Conservation (phyloP, 2,113 vertebrate genomes). For the Xenopus laevis region DNA sequence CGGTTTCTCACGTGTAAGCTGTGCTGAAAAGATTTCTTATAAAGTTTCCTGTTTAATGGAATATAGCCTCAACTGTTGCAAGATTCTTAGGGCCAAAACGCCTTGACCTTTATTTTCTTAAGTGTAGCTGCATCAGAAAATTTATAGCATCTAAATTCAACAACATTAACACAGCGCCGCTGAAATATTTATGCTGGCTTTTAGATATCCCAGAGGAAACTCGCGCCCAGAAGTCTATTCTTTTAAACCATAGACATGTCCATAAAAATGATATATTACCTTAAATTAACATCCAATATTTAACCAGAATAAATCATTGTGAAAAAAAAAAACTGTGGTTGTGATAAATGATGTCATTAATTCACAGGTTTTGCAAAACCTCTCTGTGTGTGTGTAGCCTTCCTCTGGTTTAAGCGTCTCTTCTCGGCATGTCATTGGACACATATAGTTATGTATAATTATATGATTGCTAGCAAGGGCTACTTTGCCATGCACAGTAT, state of each 20-base stretch:
- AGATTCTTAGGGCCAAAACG: constrained; percentile 7
- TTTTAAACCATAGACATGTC: constrained; percentile 54
- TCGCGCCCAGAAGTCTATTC: constrained; percentile 53
- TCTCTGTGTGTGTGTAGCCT: background rate
- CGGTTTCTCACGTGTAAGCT: constrained; percentile 5
- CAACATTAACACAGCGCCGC: constrained; percentile 57
- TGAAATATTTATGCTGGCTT: constrained; percentile 67
- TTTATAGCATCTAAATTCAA: constrained; percentile 60
- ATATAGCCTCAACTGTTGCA: constrained; percentile 18
- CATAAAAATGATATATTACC: constrained; percentile 59
- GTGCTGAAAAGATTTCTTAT: constrained; percentile 15
- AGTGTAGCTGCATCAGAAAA: constrained; percentile 44
- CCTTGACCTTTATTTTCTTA: constrained; percentile 22
- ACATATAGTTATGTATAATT: too few relatives aligned
- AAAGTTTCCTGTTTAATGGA: background rate
- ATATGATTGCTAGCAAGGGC: too few relatives aligned
- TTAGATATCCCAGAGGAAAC: constrained; percentile 64
- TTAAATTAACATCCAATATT: constrained; percentile 45
- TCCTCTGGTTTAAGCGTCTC: too few relatives aligned
- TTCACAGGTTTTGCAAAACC: constrained; percentile 3
- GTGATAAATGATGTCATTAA: constrained; percentile 12
- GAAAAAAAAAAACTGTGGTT: constrained; percentile 4
- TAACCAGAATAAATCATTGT: constrained; percentile 34
- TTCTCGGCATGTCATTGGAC: too few relatives aligned
- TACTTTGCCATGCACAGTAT: too few relatives aligned